A percentile compares a stretch with the other conserved stretches of the same genome.
Evolutionary conservation across 2,113 vertebrate genomes (phyloP).

Genomic region (Siniperca chuatsi): DNA sequence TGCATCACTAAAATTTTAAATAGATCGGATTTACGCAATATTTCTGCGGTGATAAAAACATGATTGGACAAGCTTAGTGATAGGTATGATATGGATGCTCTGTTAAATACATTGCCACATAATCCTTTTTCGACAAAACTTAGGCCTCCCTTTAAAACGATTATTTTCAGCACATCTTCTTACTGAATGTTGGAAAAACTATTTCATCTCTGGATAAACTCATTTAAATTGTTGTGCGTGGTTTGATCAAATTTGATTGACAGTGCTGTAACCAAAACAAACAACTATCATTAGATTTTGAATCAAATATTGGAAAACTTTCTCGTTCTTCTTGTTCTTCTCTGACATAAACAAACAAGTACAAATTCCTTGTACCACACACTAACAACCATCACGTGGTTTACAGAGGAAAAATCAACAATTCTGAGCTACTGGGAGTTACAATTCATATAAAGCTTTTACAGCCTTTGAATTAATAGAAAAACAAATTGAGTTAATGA

Average conservation of each 20-base stretch:
- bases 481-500: not conserved
- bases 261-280: not conserved
- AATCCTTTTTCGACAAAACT: not conserved
- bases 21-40: too few relatives aligned
- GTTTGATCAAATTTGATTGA: not conserved
- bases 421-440: too few relatives aligned
- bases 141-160: not conserved
- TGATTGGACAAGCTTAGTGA: too few relatives aligned
- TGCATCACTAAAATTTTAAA: too few relatives aligned
- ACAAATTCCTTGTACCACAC: not conserved
- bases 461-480: not conserved
- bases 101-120: not conserved
- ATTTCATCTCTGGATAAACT: too few relatives aligned
- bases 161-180: not conserved
- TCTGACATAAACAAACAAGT: not conserved
- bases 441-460: not conserved
- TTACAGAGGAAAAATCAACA: too few relatives aligned
- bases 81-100: too few relatives aligned
- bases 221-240: too few relatives aligned
- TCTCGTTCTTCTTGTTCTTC: not conserved
- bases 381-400: too few relatives aligned
- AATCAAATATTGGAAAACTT: not conserved
- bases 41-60: too few relatives aligned
- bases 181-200: too few relatives aligned
- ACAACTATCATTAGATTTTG: not conserved